phyloP scores from a whole-genome alignment of 2,797 vertebrate species.

The Enteromius anoplus region DNA sequence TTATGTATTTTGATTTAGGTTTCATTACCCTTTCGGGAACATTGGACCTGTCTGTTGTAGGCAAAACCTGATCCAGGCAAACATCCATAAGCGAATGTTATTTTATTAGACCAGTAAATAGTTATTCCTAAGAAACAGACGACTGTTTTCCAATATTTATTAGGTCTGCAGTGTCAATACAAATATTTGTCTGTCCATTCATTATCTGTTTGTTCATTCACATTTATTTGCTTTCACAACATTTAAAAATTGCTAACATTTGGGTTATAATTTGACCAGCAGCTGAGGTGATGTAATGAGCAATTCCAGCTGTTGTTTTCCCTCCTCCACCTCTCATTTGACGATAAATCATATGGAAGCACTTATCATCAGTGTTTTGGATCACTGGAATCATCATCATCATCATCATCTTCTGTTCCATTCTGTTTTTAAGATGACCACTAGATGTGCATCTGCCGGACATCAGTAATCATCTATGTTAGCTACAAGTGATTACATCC shows the following conservation, averaged over 20 bases:
- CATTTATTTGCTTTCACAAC: constrained; percentile 26
- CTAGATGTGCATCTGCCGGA: neutral
- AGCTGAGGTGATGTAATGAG: constrained; percentile 19
- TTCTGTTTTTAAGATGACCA: constrained; percentile 3
- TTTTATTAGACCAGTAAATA: neutral
- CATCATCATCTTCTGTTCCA: neutral
- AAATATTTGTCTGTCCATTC: constrained; percentile 8
- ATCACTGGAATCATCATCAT: constrained; percentile 10
- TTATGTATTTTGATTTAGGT: neutral
- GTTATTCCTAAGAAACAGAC: neutral
- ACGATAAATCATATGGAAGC: constrained; percentile 19
- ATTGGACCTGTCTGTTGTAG: neutral
- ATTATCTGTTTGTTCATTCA: constrained; percentile 9
- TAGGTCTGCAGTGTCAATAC: neutral
- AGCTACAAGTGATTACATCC: neutral
- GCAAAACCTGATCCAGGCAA: neutral
- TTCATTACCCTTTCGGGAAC: neutral
- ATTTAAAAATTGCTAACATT: constrained; percentile 20
- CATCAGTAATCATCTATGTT: constrained; percentile 5
- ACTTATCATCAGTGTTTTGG: constrained; percentile 5
- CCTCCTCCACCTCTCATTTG: constrained; percentile 5
- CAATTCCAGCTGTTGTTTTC: constrained; percentile 10
- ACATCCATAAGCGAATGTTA: neutral
- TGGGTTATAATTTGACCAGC: constrained; percentile 2
- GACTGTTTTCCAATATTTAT: neutral